A percentile compares a stretch with the other conserved stretches of the same genome.
phyloP scores from a whole-genome alignment of 2,113 vertebrate species.

The Catharus fuscescens region DNA sequence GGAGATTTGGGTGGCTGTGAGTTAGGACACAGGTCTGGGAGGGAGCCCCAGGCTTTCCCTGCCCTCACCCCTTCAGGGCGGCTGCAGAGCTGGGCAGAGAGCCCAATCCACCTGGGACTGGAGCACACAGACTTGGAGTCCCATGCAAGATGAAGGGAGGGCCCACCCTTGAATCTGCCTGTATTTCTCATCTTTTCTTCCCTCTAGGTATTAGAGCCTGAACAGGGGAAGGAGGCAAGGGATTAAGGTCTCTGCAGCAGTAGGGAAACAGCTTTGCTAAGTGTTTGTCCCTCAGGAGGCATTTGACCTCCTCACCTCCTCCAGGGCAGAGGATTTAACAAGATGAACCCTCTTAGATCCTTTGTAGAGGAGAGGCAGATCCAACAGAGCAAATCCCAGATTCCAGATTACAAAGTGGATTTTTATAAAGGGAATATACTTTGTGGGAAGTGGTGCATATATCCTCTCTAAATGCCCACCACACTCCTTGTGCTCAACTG shows the following conservation, averaged over 20 bases:
- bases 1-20: background rate
- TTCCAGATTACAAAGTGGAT: background rate
- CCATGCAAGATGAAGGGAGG: background rate
- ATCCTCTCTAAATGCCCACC: background rate
- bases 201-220: background rate
- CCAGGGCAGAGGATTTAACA: background rate
- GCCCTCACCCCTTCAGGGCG: background rate
- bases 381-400: background rate
- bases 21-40: background rate
- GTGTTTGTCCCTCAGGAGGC: background rate
- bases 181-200: background rate
- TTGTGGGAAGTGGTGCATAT: background rate
- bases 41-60: background rate
- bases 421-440: background rate
- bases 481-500: accelerated
- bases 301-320: background rate
- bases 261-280: background rate
- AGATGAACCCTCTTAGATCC: background rate
- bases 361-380: background rate
- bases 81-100: background rate
- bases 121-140: background rate
- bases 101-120: background rate
- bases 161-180: background rate
- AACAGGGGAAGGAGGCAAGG: background rate
- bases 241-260: background rate